Evolutionary conservation across 2,888 invertebrate genomes (phyloP), one percentile per base, ranked within the genome.

Genomic region (Monopis laevigella): DNA sequence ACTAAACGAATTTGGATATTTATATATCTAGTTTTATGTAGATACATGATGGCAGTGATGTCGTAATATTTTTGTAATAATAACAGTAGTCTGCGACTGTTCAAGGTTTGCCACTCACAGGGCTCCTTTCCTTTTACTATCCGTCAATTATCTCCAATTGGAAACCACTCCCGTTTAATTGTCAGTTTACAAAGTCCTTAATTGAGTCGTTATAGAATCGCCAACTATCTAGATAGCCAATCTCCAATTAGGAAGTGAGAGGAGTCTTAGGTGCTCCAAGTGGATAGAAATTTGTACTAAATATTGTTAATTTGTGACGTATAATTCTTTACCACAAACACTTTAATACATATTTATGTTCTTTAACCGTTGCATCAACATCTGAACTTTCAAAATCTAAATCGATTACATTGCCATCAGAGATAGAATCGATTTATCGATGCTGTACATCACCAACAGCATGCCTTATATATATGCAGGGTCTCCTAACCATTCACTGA

Each of bases 401-500:
- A 36, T 36, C 4, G 12, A 16, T 36, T 36, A 36, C 36, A 36
- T 36, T 36, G 21, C 21, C 21, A 36, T 12, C 6, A 10, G 6
- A 11, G 36, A 36, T 36, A 18, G 19, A 11, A 36, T 36, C 36
- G n/a, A 12, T 7, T 36, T 21, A 36, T 36, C 36, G 2, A 2
- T 16, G 21, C 21, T 21, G 36, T 36, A 19, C 3, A 36, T 36
- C 36, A 36, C 17, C 34, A 16, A 16, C 12, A 12, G 34, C n/a
- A 34, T 34, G 34, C 34, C 17, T 10, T 8, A 5, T 6, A 24
- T 24, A 5, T 24, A 24, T 10, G 6, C 24, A 5, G 6, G 34
- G 17, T n/a, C 34, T 32, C 27, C 14, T 10, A 10, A 28, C 39
- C 39, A 27, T 39, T 39, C 39, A 39, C 39, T 3, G 39, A 39